These are phyloP conservation scores for Promerops cafer DNA, from an alignment of 2,113 vertebrate genomes.

Conservation along the genomic window DNA sequence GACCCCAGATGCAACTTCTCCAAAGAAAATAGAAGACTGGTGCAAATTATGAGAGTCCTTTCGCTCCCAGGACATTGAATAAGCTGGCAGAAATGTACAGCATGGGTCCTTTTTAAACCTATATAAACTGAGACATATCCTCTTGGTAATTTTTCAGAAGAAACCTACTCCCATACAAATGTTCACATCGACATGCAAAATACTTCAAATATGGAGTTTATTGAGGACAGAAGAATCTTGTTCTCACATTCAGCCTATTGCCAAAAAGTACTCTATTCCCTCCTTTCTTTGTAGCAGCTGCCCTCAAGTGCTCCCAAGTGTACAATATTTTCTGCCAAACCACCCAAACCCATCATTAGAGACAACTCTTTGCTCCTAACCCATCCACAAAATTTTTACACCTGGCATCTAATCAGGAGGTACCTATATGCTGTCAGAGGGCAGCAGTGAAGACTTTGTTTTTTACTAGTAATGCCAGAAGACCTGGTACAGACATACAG, in stretches of 20 bases:
- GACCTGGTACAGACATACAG: neutral
- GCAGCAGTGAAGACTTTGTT: neutral
- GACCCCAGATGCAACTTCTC: neutral
- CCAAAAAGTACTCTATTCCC: neutral
- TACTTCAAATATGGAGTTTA: neutral
- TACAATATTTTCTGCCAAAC: neutral
- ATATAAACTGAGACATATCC: neutral
- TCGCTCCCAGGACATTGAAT: neutral
- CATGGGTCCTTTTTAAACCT: neutral
- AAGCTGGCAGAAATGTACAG: neutral
- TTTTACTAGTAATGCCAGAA: neutral
- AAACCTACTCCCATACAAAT: neutral
- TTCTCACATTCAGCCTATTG: neutral
- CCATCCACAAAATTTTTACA: neutral
- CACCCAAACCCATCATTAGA: neutral
- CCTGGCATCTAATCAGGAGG: neutral
- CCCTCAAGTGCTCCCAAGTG: neutral
- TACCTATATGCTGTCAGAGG: neutral
- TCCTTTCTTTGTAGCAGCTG: neutral
- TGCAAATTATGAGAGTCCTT: neutral
- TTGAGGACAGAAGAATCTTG: neutral
- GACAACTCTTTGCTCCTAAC: neutral
- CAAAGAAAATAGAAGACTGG: neutral
- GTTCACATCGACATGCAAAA: neutral
- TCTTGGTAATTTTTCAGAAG: neutral